Evolutionary conservation across 2,888 invertebrate species (phyloP), one percentile per base, ranked within the genome.

Genomic region (Pinctada fucata): DNA sequence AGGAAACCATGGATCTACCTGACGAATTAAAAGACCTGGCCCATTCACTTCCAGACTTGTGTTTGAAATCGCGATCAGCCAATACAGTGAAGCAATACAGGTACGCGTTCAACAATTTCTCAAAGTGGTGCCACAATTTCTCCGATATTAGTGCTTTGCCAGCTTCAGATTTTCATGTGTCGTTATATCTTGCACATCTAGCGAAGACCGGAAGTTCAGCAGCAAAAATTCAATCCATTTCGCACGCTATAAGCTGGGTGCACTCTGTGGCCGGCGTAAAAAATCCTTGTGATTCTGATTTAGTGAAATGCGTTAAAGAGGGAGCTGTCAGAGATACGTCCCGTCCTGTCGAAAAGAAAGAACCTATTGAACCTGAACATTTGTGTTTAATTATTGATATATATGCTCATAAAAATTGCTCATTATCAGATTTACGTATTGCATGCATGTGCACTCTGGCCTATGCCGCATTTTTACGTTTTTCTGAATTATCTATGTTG

Each of bases 321-420:
- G 70, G 49, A 2, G 70, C 70, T 8, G 1, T 13, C 0, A 1
- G 70, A 16, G 31, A 16, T 2, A 13, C 6, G 1, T 1, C 1
- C 1, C 1, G 2, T 1, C 49, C 48, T 31, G 48, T 70, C 1
- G 1, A 1, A 1, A 2, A 2, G 2, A 75, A 48, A 58, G 75
- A 75, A 63, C 75, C 75, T 16, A 75, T 75, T 31, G 50, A 58
- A 1, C 49, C 70, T 6, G 49, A 75, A 3, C 65, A 66, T 45
- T 58, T 69, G 13, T 3, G 16, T 4, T 47, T 51, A 13, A 0
- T 74, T n/a, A 1, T 74, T 45, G 6, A 3, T 3, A 13, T 2
- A 48, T 66, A 3, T 66, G 74, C 50, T 2, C 0, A 65, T 2
- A 0, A 48, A 2, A 2, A 74, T n/a, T 50, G 16, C 50, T 31